A percentile compares a stretch with the other conserved stretches of the same genome.
Conservation (phyloP, 2,113 vertebrate genomes). For the Pheucticus melanocephalus region DNA sequence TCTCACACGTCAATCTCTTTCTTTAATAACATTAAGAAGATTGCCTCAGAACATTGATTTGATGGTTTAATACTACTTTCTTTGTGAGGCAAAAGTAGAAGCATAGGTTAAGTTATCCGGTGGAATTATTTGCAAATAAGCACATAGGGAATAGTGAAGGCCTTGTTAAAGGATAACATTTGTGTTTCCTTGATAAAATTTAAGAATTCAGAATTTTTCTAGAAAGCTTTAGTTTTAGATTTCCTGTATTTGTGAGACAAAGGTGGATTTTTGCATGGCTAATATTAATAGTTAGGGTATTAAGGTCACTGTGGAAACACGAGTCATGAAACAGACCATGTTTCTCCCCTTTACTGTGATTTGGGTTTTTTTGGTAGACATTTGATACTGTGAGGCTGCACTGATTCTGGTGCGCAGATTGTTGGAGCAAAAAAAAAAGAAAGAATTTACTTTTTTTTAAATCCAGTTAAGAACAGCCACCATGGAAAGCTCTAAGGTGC, state of each 20-base stretch:
- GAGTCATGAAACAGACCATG: rapidly evolving
- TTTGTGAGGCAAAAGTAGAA: not conserved
- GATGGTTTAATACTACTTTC: not conserved
- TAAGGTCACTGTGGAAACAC: not conserved
- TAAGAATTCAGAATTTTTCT: not conserved
- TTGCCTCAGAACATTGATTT: not conserved
- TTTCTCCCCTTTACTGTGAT: not conserved
- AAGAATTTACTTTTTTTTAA: not conserved
- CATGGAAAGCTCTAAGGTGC: not conserved
- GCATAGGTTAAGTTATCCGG: not conserved
- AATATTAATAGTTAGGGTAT: not conserved
- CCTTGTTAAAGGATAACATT: not conserved
- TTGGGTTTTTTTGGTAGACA: not conserved
- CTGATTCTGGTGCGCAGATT: not conserved
- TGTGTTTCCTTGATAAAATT: not conserved
- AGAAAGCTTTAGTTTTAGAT: not conserved
- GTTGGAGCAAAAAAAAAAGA: not conserved
- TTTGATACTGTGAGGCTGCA: not conserved
- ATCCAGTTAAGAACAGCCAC: not conserved
- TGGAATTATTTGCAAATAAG: not conserved
- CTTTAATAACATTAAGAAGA: not conserved
- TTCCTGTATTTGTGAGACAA: not conserved
- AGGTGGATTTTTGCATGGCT: not conserved
- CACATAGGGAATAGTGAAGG: not conserved
- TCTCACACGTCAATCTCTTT: not conserved